Base-by-base conservation (phyloP, 2,888 invertebrate species). In the Cancer borealis region DNA sequence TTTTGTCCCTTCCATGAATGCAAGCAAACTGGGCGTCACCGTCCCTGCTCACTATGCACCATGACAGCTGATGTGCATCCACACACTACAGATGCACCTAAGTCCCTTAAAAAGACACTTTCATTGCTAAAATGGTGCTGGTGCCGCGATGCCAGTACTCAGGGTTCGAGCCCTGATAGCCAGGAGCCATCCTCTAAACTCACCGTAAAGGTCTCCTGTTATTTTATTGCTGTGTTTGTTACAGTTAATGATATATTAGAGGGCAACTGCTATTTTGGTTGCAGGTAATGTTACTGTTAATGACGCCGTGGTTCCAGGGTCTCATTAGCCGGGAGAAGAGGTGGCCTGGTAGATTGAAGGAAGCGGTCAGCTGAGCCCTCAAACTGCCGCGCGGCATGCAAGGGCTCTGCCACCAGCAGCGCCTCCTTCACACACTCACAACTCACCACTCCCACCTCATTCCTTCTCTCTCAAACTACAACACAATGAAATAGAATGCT, bases 271-370 rank as follows among this genome's bases (percentile, higher is more conserved):
- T 94, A 92, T 90, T 94, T 79, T 94, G 92, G 94, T 94, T 92
- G 92, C 94, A 92, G 94, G 94, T 94, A 94, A 94, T 94, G 94
- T 94, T 94, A 92, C 94, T 92, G 94, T 94, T 94, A 94, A 94
- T 94, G 94, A 54, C 84, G 92, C 92, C 89, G 92, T 92, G 94
- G 94, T 94, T 89, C 49, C 90, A 94, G 94, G 94, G 73, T 66
- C 89, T 92, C 94, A 92, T 94, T 94, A 94, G 94, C 54, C 66
- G 89, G 89, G 94, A 89, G 94, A 94, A 87, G 92, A 92, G 94
- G 94, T 79, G 89, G 94, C 92, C 94, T 92, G 92, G 79, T 88
- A 94, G 94, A 94, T 92, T 92, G 94, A 92, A 92, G 94, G 94
- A 94, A 94, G 94, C 94, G 94, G 94, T 94, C 94, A 94, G 94